Percentiles rank a stretch among this genome's conserved stretches.
Conservation (phyloP, 2,113 vertebrate species). For the Choloepus hoffmanni region DNA sequence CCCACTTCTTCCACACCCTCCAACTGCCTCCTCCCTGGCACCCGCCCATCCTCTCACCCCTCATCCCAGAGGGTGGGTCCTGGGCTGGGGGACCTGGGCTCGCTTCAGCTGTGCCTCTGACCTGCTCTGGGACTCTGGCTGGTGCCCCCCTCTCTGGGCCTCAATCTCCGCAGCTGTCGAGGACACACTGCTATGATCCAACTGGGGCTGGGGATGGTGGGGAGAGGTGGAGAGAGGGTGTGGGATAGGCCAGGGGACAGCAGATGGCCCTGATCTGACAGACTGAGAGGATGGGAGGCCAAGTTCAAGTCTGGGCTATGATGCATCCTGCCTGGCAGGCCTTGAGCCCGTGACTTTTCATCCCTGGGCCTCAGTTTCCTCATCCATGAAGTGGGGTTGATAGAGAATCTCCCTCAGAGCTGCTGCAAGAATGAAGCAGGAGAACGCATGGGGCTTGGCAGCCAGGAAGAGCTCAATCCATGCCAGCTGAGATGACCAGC, state of each 20-base stretch:
- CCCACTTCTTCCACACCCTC: not conserved
- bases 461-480: not conserved
- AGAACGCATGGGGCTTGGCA: fast-evolving
- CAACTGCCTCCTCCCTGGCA: not conserved
- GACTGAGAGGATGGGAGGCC: not conserved
- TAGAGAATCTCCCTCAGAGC: not conserved
- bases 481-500: fast-evolving
- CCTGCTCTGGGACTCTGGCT: not conserved
- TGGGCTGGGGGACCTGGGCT: not conserved
- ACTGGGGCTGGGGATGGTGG: not conserved
- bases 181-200: not conserved
- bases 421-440: not conserved
- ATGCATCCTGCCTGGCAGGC: not conserved
- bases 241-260: not conserved
- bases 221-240: not conserved
- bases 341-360: not conserved
- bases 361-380: not conserved
- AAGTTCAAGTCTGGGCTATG: not conserved
- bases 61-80: not conserved
- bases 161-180: not conserved
- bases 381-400: not conserved
- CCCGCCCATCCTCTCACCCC: not conserved
- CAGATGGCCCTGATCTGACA: too few relatives aligned
- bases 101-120: not conserved
- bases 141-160: not conserved